Base-by-base conservation (phyloP, 2,797 vertebrate genomes). In the Lagodon rhomboides region DNA sequence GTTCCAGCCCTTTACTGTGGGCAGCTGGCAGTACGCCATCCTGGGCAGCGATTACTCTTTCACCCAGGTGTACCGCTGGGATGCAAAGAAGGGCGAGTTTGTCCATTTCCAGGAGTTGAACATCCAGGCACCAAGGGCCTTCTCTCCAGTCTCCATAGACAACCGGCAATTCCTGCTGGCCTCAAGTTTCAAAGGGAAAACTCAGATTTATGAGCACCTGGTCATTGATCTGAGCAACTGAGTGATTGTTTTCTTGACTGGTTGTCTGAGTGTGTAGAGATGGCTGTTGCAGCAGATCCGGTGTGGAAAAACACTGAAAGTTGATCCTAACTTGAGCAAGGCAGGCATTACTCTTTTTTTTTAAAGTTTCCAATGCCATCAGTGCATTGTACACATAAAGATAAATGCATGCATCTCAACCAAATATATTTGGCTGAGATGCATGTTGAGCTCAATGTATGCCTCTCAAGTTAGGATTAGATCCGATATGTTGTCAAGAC, bases 21-120 rank as follows among this genome's bases (percentile, higher is more conserved):
- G 89, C 83, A 95, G 91, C 93, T 98, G 98, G 92, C 98, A 99
- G 90, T 99, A 99, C 67, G 97, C 97, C 88, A 97, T 99, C 91
- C 95, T 99, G 82, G 98, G 98, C 90, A 99, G 97, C 83, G 98
- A 99, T 94, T 99, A 98, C 93, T 98, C 98, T 87, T 99, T 99
- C 85, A 98, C 98, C 67, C 97, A 98, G 95, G 97, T 99, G 66
- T 99, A 98, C 94, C 98, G 97, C 83, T 99, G 98, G 98, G 98
- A 99, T 89, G 89, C 89, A 64, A 96, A 97, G 90, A 97, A 97
- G 90, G 95, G 95, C 79, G 95, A 96, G 93, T 98, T 99, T 87
- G 95, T 97, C 85, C 98, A 97, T 85, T 99, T 99, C 94, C 98
- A 99, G 93, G 98, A 99, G 94, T 92, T 99, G 92, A 99, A 98